Evolutionary conservation across 2,888 invertebrate species (phyloP), one percentile per base, ranked within the genome.

Genomic region (Antheraea assamensis): DNA sequence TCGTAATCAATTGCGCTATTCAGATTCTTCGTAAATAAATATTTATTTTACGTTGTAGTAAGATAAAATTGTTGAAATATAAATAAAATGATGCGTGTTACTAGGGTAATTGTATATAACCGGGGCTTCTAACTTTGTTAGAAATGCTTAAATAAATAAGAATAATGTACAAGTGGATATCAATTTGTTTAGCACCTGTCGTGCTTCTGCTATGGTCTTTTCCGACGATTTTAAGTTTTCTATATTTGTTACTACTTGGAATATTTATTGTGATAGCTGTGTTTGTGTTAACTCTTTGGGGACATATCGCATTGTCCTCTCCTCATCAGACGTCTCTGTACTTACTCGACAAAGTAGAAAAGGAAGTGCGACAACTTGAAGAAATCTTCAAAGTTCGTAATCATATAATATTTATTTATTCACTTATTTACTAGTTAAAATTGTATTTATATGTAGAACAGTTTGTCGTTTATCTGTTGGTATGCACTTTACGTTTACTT

Each of bases 271-370:
- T 88, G 74, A 75, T 88, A 77, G 82, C 85, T 72, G 86, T 90
- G 73, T 92, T 93, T 78, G 81, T 86, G 27, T 85, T 94, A 72
- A 91, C 93, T 15, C 88, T 96, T 81, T 95, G 96, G 95, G 95
- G 96, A 76, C 96, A 96, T 85, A 91, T 96, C 73, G 94, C 95
- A 75, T 88, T 97, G 58, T 96, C 96, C 31, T 95, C 96, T 27
- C 95, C 95, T 71, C 96, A 96, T 85, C 96, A 96, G 87, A 96
- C 96, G 66, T 95, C 95, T 66, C 85, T 95, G 64, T 95, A 95
- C 83, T 83, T 95, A 76, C 87, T 96, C 75, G 95, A 96, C 80
- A 95, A 95, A 82, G 93, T 95, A 35, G 95, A 96, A 79, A 96
- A 96, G 81, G 96, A 96, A 82, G 85, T 95, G 74, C 95, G 96